These are phyloP conservation scores for Melanophora roralis DNA, from an alignment of 2,888 invertebrate genomes.

Conservation along the genomic window DNA sequence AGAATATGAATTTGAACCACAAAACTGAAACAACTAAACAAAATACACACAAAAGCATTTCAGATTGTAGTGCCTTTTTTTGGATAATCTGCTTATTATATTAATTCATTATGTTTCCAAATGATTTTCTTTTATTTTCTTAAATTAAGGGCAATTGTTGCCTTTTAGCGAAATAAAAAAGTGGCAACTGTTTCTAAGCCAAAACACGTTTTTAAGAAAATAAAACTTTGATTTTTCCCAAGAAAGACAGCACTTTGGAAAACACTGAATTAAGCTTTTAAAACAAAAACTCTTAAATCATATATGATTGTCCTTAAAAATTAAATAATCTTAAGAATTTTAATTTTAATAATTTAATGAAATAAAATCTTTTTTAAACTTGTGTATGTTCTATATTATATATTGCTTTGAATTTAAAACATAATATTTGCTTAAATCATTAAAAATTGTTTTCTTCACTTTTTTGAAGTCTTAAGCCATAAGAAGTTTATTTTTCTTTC, in stretches of 20 bases:
- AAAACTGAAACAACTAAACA: not conserved
- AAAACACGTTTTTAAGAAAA: constrained; percentile 54
- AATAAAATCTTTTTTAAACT: too few species aligned
- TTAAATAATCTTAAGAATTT: too few species aligned
- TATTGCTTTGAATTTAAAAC: too few species aligned
- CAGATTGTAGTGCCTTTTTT: constrained; percentile 38
- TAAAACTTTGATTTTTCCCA: constrained; percentile 48
- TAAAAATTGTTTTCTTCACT: too few species aligned
- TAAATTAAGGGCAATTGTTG: constrained; percentile 1
- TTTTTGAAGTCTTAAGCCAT: too few species aligned
- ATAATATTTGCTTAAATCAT: too few species aligned
- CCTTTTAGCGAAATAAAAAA: not conserved
- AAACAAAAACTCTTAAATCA: too few species aligned
- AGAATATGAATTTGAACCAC: constrained; percentile 14
- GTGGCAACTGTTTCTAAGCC: constrained; percentile 43
- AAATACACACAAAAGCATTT: too few species aligned
- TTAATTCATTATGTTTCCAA: constrained; percentile 59
- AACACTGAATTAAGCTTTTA: not conserved
- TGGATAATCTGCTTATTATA: constrained; percentile 58
- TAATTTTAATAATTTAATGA: too few species aligned
- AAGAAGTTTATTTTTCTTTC: too few species aligned
- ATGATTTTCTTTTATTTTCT: constrained; percentile 1
- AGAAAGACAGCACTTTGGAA: not conserved
- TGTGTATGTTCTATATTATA: too few species aligned
- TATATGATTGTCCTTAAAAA: too few species aligned